These are phyloP conservation scores for Ophioninae sp. DNA, from an alignment of 2,888 invertebrate species.

Conservation along the genomic window DNA sequence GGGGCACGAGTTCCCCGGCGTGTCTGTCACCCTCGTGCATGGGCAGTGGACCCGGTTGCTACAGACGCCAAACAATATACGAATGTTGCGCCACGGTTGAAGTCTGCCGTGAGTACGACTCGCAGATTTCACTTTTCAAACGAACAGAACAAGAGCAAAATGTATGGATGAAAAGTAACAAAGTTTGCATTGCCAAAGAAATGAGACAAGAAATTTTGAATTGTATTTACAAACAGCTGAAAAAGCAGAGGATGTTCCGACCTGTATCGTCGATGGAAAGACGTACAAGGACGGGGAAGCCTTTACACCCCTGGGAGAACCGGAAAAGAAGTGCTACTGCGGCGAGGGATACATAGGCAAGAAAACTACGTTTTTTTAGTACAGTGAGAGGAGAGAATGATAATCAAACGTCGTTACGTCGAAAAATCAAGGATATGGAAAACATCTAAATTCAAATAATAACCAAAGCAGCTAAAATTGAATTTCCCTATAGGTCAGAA, in stretches of 20 bases:
- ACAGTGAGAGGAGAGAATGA: neutral
- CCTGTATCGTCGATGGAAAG: conserved; percentile 71
- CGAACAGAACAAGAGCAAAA: neutral
- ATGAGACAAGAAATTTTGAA: neutral
- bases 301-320: conserved; percentile 65
- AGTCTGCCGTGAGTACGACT: conserved; percentile 20
- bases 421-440: too few species aligned
- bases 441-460: neutral
- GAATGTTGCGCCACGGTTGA: conserved; percentile 1
- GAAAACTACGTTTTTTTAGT: neutral
- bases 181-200: neutral
- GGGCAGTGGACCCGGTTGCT: conserved; percentile 5
- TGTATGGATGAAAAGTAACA: neutral
- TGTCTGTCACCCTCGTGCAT: conserved; percentile 7
- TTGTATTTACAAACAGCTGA: conserved; percentile 62
- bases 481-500: conserved; percentile 63
- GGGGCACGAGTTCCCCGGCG: neutral
- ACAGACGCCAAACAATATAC: neutral
- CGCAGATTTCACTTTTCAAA: neutral
- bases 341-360: conserved; percentile 62
- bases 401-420: too few species aligned
- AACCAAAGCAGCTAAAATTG: neutral
- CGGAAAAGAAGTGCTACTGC: conserved; percentile 67
- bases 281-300: conserved; percentile 69
- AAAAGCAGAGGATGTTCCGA: conserved; percentile 60